phyloP scores from a whole-genome alignment of 2,888 invertebrate genomes.

The Limnephilus auricula region DNA sequence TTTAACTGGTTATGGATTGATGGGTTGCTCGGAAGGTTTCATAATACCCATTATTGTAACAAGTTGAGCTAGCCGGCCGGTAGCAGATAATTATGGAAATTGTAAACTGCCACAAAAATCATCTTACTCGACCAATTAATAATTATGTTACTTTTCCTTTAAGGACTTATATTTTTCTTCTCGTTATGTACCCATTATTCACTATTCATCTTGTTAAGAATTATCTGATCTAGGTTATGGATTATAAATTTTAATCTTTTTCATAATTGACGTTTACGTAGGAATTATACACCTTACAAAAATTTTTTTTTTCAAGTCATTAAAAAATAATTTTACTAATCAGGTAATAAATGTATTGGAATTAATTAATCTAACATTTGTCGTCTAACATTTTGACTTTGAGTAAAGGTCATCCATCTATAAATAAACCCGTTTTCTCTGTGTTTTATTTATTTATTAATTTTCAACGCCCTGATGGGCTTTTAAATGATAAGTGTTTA shows the following conservation, averaged over 20 bases:
- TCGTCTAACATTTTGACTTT: no score
- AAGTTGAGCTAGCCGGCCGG: no score
- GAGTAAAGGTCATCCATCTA: no score
- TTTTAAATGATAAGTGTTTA: no score
- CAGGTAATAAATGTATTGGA: background rate
- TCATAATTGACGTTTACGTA: background rate
- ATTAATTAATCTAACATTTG: background rate
- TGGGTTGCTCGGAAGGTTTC: background rate
- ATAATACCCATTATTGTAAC: background rate
- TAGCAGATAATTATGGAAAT: no score
- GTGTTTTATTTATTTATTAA: no score
- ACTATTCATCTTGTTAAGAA: no score
- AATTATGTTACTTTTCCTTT: no score
- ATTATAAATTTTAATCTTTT: background rate
- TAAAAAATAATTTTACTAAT: background rate
- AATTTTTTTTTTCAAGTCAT: background rate
- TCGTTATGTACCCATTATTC: no score
- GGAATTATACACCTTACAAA: background rate
- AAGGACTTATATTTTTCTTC: no score
- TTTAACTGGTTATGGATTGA: background rate
- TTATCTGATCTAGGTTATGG: background rate
- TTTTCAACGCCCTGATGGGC: no score
- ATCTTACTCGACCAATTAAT: background rate
- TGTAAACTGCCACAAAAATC: background rate
- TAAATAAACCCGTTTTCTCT: background rate